phyloP scores from a whole-genome alignment of 2,797 vertebrate genomes.

The Leuciscus waleckii region DNA sequence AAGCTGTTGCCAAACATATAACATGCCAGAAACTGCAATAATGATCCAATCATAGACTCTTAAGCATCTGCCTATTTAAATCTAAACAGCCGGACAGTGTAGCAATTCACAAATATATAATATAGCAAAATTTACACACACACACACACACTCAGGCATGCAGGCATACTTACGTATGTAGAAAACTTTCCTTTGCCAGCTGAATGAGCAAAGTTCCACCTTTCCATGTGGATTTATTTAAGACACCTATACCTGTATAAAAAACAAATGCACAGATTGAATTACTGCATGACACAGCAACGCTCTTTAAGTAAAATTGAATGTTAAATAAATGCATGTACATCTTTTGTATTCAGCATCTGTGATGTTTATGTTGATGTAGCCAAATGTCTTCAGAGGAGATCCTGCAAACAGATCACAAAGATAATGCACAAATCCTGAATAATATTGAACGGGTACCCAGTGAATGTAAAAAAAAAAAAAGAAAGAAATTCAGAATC shows the following conservation, averaged over 20 bases:
- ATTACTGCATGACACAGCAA: not conserved
- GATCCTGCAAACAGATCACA: conserved; percentile 77
- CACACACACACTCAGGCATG: too few relatives aligned
- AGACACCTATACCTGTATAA: conserved; percentile 82
- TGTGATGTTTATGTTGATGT: conserved; percentile 85
- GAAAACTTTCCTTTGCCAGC: conserved; percentile 92
- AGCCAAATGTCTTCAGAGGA: conserved; percentile 89
- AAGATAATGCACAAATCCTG: not conserved
- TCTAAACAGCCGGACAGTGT: too few relatives aligned
- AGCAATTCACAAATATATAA: not conserved
- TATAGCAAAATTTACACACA: not conserved
- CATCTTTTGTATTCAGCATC: conserved; percentile 87
- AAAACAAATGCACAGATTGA: not conserved
- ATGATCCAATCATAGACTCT: too few relatives aligned
- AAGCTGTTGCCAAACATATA: too few relatives aligned
- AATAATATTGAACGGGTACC: not conserved
- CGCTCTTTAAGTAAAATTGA: not conserved
- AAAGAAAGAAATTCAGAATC: not conserved
- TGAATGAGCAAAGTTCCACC: conserved; percentile 92
- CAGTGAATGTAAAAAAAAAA: not conserved
- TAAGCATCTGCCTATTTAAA: too few relatives aligned
- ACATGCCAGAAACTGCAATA: too few relatives aligned
- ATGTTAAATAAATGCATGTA: conserved; percentile 70
- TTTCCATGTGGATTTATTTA: conserved; percentile 97
- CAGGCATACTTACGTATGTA: conserved; percentile 84